phyloP scores from a whole-genome alignment of 1,140 invertebrate species.

The Lethocerus indicus region DNA sequence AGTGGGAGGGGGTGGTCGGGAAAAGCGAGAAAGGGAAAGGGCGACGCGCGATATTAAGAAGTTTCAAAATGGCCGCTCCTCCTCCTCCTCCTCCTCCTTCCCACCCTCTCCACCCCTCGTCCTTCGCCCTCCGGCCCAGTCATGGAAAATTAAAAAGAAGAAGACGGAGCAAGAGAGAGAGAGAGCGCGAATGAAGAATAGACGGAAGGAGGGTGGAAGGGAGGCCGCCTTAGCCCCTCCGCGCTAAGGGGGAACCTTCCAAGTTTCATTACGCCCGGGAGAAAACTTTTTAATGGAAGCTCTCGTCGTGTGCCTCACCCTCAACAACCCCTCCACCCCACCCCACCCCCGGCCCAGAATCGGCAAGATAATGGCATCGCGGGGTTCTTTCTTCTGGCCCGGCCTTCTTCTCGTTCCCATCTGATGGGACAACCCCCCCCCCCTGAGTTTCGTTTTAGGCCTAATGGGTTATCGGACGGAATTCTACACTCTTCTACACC shows the following conservation, averaged over 20 bases:
- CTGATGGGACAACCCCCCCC: too few species aligned
- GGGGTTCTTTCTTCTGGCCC: too few species aligned
- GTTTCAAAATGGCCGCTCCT: conserved; percentile 19
- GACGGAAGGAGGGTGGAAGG: background rate
- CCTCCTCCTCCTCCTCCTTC: too few species aligned
- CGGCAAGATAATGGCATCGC: conserved; percentile 3
- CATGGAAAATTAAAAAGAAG: conserved; percentile 20
- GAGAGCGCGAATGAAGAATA: background rate
- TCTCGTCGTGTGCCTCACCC: background rate
- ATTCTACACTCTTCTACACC: too few species aligned
- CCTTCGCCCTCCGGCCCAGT: too few species aligned
- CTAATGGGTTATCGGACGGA: too few species aligned
- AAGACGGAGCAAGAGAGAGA: conserved; percentile 15
- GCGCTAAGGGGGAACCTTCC: background rate
- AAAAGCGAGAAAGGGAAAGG: background rate
- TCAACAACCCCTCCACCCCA: background rate
- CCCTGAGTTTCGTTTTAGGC: too few species aligned
- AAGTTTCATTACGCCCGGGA: background rate
- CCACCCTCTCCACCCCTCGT: too few species aligned
- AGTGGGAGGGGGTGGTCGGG: too few species aligned
- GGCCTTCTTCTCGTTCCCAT: too few species aligned
- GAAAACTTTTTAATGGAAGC: conserved; percentile 6
- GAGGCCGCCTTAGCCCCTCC: background rate
- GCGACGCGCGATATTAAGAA: conserved; percentile 19
- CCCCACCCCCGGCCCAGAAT: background rate